Evolutionary conservation across 2,113 vertebrate species (phyloP).

Genomic region (Cottus gobio): DNA sequence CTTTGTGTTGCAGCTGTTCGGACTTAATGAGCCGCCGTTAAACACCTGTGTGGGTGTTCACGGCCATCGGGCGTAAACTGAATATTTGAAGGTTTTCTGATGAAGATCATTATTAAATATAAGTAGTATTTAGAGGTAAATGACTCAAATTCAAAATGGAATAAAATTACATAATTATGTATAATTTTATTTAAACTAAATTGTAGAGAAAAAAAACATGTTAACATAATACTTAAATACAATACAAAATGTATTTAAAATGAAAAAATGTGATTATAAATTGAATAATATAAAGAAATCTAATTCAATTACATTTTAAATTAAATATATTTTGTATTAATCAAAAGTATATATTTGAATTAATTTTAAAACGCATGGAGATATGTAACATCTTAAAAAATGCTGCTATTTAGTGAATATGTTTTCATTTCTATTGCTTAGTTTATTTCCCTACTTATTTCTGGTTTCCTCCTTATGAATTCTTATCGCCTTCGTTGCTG

Average conservation of each 20-base stretch:
- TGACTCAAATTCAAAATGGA: neutral
- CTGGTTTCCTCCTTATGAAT: neutral
- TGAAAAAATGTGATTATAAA: too few species aligned
- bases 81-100: neutral
- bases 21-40: neutral
- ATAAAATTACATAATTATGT: neutral
- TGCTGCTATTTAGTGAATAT: too few species aligned
- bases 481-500: neutral
- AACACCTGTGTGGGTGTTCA: neutral
- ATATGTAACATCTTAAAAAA: neutral
- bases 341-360: neutral
- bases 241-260: too few species aligned
- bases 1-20: neutral
- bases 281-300: too few species aligned
- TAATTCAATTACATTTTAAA: neutral
- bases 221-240: neutral
- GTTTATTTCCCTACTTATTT: neutral
- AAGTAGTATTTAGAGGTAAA: neutral
- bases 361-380: neutral
- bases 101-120: neutral
- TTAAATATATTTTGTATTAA: neutral
- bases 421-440: neutral
- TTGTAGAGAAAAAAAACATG: neutral
- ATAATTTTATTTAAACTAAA: neutral
- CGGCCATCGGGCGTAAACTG: neutral